phyloP scores from a whole-genome alignment of 2,888 invertebrate genomes.

The Ferdinandea cuprea region DNA sequence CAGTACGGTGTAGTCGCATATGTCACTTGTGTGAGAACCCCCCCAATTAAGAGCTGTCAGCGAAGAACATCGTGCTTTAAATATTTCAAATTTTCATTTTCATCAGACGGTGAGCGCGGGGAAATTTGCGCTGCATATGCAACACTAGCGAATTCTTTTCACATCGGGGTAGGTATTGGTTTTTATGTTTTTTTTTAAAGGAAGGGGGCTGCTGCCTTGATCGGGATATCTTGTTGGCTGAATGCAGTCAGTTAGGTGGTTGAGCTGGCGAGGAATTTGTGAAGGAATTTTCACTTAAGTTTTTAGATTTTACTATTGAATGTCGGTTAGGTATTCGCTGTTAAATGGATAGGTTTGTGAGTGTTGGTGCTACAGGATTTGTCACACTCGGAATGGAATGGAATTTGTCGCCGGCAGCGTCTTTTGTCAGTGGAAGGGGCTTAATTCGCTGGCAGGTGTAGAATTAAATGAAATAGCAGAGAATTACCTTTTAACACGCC shows the following conservation, averaged over 20 bases:
- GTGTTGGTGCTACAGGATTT: slow-evolving; percentile 14
- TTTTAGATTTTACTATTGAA: slow-evolving; percentile 10
- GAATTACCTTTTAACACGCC: too few species aligned
- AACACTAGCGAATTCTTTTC: slow-evolving; percentile 48
- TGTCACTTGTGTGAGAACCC: slow-evolving; percentile 69
- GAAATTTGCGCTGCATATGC: slow-evolving; percentile 46
- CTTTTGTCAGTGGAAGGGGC: slow-evolving; percentile 13
- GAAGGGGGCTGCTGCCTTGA: slow-evolving; percentile 40
- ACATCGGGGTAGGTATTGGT: background rate
- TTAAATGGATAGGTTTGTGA: background rate
- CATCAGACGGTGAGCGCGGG: slow-evolving; percentile 47
- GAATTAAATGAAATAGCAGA: slow-evolving; percentile 4
- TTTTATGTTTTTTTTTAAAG: slow-evolving; percentile 1
- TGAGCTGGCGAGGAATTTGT: slow-evolving; percentile 49
- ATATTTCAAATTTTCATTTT: slow-evolving; percentile 74
- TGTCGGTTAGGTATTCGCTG: too few species aligned
- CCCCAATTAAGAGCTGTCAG: slow-evolving; percentile 74
- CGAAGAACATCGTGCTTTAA: slow-evolving; percentile 72
- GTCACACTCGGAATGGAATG: slow-evolving; percentile 26
- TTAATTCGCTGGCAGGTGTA: slow-evolving; percentile 38
- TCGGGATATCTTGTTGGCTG: slow-evolving; percentile 27
- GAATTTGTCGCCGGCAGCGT: slow-evolving; percentile 32
- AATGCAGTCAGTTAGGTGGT: slow-evolving; percentile 48
- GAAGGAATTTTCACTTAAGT: slow-evolving; percentile 45
- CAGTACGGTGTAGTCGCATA: slow-evolving; percentile 51